phyloP scores from a whole-genome alignment of 2,797 vertebrate genomes.

The Ibycter americanus region DNA sequence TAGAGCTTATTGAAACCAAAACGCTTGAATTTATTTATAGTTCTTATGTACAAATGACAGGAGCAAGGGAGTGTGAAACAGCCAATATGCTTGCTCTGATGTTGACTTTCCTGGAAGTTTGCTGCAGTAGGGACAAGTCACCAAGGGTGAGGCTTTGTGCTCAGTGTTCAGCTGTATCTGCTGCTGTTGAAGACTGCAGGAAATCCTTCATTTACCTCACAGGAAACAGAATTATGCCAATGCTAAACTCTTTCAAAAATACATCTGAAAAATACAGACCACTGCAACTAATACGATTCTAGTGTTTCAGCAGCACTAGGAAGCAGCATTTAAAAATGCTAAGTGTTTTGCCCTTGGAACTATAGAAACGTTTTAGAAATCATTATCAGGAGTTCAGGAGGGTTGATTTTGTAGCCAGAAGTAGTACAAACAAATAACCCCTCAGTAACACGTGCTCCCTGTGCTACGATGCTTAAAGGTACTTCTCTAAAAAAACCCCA shows the following conservation, averaged over 20 bases:
- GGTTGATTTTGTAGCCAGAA: background rate
- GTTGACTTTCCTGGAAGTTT: background rate
- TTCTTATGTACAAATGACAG: background rate
- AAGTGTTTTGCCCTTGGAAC: background rate
- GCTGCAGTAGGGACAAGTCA: background rate
- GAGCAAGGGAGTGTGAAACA: background rate
- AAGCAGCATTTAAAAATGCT: background rate
- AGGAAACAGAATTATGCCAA: background rate
- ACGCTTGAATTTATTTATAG: conserved; percentile 47
- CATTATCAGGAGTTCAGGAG: background rate
- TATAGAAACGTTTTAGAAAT: background rate
- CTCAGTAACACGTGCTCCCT: fast-evolving
- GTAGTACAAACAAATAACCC: background rate
- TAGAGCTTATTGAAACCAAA: conserved; percentile 43
- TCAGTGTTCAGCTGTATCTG: background rate
- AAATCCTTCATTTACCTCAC: background rate
- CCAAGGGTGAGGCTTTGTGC: background rate
- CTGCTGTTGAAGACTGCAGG: background rate
- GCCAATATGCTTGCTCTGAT: background rate
- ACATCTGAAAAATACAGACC: background rate
- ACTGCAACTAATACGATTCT: background rate
- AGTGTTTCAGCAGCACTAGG: background rate
- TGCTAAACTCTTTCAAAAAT: background rate
- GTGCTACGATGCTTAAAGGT: background rate
- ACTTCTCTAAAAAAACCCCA: background rate